These are phyloP conservation scores for Periophthalmus magnuspinnatus DNA, from an alignment of 2,797 vertebrate genomes.

Conservation along the genomic window DNA sequence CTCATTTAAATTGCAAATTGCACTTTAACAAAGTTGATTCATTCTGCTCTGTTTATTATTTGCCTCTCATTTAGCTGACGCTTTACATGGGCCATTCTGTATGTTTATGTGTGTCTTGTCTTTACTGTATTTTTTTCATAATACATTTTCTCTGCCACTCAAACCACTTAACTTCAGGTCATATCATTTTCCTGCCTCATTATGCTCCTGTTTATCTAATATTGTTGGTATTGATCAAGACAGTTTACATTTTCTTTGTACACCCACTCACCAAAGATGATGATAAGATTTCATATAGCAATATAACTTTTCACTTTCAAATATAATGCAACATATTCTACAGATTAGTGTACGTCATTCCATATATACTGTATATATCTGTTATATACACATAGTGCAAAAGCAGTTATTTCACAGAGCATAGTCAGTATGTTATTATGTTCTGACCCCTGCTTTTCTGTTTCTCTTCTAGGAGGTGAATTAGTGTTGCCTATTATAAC, in stretches of 20 bases:
- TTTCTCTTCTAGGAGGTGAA: constrained; percentile 90
- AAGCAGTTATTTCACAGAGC: background rate
- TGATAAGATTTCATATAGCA: background rate
- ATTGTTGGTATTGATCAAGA: background rate
- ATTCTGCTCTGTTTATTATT: constrained; percentile 42
- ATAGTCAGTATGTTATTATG: constrained; percentile 34
- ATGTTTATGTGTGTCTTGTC: constrained; percentile 60
- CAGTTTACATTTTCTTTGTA: constrained; percentile 8
- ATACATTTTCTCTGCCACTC: constrained; percentile 4
- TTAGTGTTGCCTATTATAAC: constrained; percentile 97
- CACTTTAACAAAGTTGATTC: constrained; percentile 46
- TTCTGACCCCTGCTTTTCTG: constrained; percentile 72
- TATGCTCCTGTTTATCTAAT: background rate
- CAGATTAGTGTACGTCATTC: background rate
- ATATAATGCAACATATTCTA: background rate
- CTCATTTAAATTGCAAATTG: constrained; percentile 11
- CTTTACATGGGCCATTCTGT: constrained; percentile 55
- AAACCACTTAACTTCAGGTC: background rate
- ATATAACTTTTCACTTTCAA: background rate
- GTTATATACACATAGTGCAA: background rate
- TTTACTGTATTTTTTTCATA: constrained; percentile 11
- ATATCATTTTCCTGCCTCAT: background rate
- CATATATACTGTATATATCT: background rate
- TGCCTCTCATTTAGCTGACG: constrained; percentile 53
- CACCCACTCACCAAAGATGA: constrained; percentile 20